Evolutionary conservation across 2,113 vertebrate genomes (phyloP), one percentile per base, ranked within the genome.

Genomic region (Pavo muticus): DNA sequence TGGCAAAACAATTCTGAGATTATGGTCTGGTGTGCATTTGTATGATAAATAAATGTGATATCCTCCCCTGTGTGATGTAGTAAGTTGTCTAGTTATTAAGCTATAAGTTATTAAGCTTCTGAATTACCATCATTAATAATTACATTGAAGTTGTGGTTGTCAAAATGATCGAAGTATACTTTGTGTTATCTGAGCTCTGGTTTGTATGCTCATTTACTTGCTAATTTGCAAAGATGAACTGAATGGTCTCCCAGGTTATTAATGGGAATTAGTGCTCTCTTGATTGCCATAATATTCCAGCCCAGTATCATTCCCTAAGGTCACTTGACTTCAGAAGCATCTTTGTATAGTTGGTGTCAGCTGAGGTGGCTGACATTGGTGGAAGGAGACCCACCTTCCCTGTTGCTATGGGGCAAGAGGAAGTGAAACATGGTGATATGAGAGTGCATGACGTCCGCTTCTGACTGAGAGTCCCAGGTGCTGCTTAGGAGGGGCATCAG

Each of bases 391-490:
- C 7, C 3, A 4, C 54, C 11, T 44, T 48, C 27, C 4, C 2
- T 23, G 32, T 23, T 19, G 32, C 1, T 0, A 0, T 18, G 50
- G 69, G 4, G 1, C 1, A 3, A 54, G 14, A 30, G 18, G 7
- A 27, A 63, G 50, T 27, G 40, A 15, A 20, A 14, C 1, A 9
- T 2, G 4, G 10, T 18, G 30, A 7, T 57, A 20, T 19, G 27
- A 9, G 14, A 61, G 40, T 7, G 18, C 3, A 40, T 40, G 37
- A 18, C 0, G 17, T 17, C 29, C 2, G 3, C 24, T 68, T 29
- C 45, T 60, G 37, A 60, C 6, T 19, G 4, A 5, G 9, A 1
- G 39, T 27, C 15, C 27, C 0, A 0, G 0, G 0, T 23, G 27
- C 0, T 0, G 9, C 4, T 30, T 7, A 42, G 61, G 60, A 81